Conservation (phyloP, 2,113 vertebrate species). For the Isichthys henryi region DNA sequence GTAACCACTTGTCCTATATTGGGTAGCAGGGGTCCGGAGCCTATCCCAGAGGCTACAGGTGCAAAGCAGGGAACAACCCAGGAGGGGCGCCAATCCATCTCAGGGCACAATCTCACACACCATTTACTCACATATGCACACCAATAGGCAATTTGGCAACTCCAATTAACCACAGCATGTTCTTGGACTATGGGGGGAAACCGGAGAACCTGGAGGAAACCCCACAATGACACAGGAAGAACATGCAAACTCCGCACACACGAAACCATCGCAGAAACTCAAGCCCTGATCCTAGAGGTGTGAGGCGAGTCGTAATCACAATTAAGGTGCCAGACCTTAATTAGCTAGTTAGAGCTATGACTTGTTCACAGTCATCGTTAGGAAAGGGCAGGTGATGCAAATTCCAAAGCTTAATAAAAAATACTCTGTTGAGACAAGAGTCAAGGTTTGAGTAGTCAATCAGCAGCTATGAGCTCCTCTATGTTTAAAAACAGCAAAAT, state of each 20-base stretch:
- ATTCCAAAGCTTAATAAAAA: background rate
- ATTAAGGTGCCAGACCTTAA: background rate
- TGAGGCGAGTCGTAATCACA: background rate
- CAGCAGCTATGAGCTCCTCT: background rate
- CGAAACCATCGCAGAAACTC: background rate
- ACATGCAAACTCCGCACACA: background rate
- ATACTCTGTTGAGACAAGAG: background rate
- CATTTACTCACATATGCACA: background rate
- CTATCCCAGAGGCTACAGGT: background rate
- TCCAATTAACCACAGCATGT: too few relatives aligned
- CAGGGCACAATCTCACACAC: background rate
- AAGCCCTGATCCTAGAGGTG: background rate
- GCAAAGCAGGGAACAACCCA: background rate
- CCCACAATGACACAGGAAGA: background rate
- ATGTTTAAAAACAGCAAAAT: too few relatives aligned
- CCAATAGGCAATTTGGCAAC: too few relatives aligned
- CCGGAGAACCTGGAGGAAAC: background rate
- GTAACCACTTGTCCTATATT: background rate
- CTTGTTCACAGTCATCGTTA: background rate
- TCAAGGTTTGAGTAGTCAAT: background rate
- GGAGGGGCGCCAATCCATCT: background rate
- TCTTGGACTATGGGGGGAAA: background rate
- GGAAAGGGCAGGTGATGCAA: background rate
- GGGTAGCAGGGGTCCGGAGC: background rate
- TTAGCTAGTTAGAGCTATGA: background rate